Base-by-base conservation (phyloP, 2,797 vertebrate species). In the Melanotaenia pygmaea region DNA sequence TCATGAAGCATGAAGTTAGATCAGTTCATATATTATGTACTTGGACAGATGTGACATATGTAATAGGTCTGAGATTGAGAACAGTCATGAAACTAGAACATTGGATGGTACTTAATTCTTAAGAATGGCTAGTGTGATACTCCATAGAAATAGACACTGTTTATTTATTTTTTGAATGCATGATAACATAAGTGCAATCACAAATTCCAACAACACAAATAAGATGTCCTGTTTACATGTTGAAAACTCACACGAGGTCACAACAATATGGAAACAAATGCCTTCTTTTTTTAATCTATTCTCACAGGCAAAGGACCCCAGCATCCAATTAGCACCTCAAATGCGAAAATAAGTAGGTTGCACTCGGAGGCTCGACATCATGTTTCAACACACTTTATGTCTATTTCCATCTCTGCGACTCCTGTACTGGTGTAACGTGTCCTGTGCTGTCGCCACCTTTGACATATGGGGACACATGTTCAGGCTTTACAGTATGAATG, bases 261-360 rank as follows among this genome's bases (percentile, higher is more conserved):
- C 1, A 6, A n/a, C 20, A 59, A 40, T 28, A 24, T 50, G 64
- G 62, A 84, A 86, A 85, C 57, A 77, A 76, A 32, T 28, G 26
- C 57, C 45, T 0, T 35, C 68, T 88, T 78, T 66, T 28, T 37
- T 22, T 37, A 56, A 64, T 67, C 61, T 28, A 0, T 59, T 43
- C 35, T 8, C 38, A n/a, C 6, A 37, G 13, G 14, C 22, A 26
- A 45, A 59, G n/a, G 53, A 75, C 69, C 74, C 37, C 47, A 61
- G 67, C 72, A 58, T 43, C 59, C 60, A 65, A 85, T 81, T 76
- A 80, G 64, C 79, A 28, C 78, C 79, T 80, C 40, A 24, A 66
- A 77, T 3, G 28, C 34, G 53, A 68, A 75, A 82, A 72, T 67
- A 85, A 78, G 43, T 80, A 70, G 85, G 87, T 87, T 77, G 87